These are phyloP conservation scores for Pachycephus smyrnensis DNA, from an alignment of 2,888 invertebrate genomes.

Conservation along the genomic window DNA sequence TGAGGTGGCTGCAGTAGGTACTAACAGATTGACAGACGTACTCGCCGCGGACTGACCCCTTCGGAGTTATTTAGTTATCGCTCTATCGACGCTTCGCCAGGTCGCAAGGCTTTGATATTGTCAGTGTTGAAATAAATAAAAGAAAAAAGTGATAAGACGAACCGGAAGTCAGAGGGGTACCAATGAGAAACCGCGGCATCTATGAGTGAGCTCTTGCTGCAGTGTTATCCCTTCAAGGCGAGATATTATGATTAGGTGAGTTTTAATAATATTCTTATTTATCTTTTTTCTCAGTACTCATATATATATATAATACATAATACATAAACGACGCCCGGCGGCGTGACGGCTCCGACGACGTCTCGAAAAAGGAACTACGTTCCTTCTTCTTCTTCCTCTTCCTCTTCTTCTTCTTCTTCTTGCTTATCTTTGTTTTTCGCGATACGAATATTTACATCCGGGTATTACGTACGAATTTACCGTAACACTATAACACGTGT, in stretches of 20 bases:
- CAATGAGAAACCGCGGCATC: conserved; percentile 24
- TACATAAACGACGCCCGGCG: too few relatives aligned
- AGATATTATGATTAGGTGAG: conserved; percentile 66
- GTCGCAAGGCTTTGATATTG: conserved; percentile 40
- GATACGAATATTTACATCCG: too few relatives aligned
- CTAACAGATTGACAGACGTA: conserved; percentile 61
- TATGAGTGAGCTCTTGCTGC: conserved; percentile 52
- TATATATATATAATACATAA: too few relatives aligned
- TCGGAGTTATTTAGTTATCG: conserved; percentile 63
- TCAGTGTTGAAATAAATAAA: conserved; percentile 18
- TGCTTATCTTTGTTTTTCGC: too few relatives aligned
- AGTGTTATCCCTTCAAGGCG: conserved; percentile 44
- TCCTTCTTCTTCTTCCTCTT: too few relatives aligned
- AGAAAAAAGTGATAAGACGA: conserved; percentile 26
- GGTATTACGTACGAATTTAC: too few relatives aligned
- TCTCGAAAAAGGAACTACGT: too few relatives aligned
- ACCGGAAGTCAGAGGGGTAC: conserved; percentile 32
- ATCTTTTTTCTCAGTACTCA: background rate
- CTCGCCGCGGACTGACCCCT: conserved; percentile 59
- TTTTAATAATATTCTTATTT: conserved; percentile 14
- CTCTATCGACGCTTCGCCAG: conserved; percentile 56
- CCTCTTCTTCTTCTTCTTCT: too few relatives aligned
- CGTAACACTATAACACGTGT: too few relatives aligned
- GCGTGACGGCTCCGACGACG: too few relatives aligned
- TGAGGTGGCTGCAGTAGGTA: conserved; percentile 46